These are phyloP conservation scores for Neosilurus hyrtlii DNA, from an alignment of 2,797 vertebrate species.

Conservation along the genomic window DNA sequence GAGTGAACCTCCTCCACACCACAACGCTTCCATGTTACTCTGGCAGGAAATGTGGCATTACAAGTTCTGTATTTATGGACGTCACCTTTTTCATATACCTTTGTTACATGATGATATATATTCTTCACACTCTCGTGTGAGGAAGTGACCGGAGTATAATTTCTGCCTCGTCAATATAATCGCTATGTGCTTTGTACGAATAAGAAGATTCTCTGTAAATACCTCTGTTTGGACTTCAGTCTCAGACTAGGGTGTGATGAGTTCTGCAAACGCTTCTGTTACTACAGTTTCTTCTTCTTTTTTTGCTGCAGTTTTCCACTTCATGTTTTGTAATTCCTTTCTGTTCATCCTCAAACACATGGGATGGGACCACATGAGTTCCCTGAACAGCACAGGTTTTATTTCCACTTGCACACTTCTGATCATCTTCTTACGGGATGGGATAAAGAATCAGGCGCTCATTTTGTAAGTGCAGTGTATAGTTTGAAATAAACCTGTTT, in stretches of 20 bases:
- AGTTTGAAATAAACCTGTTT: constrained; percentile 14
- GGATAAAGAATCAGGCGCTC: neutral
- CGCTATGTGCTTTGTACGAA: constrained; percentile 61
- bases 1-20: constrained; percentile 43
- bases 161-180: constrained; percentile 53
- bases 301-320: neutral
- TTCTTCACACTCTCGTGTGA: constrained; percentile 62
- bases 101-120: constrained; percentile 71
- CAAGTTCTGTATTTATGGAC: constrained; percentile 59
- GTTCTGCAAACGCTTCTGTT: neutral
- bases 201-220: constrained; percentile 41
- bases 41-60: constrained; percentile 61
- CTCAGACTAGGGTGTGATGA: neutral
- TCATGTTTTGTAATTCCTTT: neutral
- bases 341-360: neutral
- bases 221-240: constrained; percentile 55
- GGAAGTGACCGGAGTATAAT: constrained; percentile 64
- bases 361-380: constrained; percentile 1
- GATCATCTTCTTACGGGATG: neutral
- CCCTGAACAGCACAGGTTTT: constrained; percentile 23
- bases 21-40: constrained; percentile 12
- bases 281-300: neutral
- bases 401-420: neutral
- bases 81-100: constrained; percentile 65
- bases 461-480: constrained; percentile 37